Percentiles rank a stretch among this genome's conserved stretches.
phyloP scores from a whole-genome alignment of 2,113 vertebrate species.

The Dasyornis broadbenti region DNA sequence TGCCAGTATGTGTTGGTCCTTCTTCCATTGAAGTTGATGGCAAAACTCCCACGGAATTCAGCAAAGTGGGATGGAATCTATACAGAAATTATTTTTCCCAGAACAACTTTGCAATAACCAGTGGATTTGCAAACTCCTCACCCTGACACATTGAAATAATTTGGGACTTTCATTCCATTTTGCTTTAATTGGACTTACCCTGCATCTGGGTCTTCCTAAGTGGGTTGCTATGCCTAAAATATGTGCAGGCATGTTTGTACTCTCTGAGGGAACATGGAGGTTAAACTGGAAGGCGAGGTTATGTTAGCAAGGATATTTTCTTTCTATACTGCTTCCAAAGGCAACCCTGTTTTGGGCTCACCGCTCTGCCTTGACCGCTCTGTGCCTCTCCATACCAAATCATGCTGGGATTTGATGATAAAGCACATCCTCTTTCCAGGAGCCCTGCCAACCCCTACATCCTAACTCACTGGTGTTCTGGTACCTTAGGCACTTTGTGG shows the following conservation, averaged over 20 bases:
- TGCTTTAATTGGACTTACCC: conserved; percentile 45
- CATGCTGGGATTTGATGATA: conserved; percentile 61
- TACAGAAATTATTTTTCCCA: conserved; percentile 31
- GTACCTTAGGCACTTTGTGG: conserved; percentile 51
- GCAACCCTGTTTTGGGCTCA: conserved; percentile 34
- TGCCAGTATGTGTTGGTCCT: neutral
- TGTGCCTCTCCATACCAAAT: conserved; percentile 18
- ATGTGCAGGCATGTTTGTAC: conserved; percentile 47
- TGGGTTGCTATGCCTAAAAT: conserved; percentile 30
- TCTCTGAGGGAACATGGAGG: conserved; percentile 31
- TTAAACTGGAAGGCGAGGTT: conserved; percentile 44
- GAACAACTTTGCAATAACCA: conserved; percentile 36
- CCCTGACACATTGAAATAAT: conserved; percentile 59
- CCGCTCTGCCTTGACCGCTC: conserved; percentile 12
- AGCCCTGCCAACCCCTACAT: conserved; percentile 35
- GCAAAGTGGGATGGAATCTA: neutral
- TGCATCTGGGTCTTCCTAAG: conserved; percentile 41
- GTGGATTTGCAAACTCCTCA: conserved; percentile 16
- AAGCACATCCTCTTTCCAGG: conserved; percentile 62
- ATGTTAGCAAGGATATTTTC: conserved; percentile 51
- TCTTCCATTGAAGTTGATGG: neutral
- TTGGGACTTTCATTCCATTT: conserved; percentile 42
- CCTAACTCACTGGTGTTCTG: conserved; percentile 42
- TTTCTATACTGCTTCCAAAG: conserved; percentile 59
- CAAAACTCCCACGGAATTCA: conserved; percentile 19